Evolutionary conservation across 2,888 invertebrate genomes (phyloP), one percentile per base, ranked within the genome.

Genomic region (Loripinus fragilis): DNA sequence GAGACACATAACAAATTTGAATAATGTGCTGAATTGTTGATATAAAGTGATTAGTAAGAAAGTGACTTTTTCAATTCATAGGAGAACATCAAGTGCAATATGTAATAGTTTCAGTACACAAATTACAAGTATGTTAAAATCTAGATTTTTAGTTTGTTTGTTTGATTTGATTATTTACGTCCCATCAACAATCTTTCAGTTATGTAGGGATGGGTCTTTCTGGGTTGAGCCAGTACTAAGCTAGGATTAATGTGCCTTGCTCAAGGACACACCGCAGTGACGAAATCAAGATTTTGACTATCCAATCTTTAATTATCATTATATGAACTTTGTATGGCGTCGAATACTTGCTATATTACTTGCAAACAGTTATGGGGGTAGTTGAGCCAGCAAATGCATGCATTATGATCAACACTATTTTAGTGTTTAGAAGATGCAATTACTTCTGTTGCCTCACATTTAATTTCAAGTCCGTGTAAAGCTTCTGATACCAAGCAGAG

Each of bases 21-120:
- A n/a, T n/a, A n/a, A n/a, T n/a, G n/a, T n/a, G n/a, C n/a, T n/a
- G n/a, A n/a, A n/a, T n/a, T n/a, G n/a, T n/a, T 1, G 25, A 52
- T 23, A 23, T 52, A 52, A 25, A 25, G 23, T 8, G 25, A 52
- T 25, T 23, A 25, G 15, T 5, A 52, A 25, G 52, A 25, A 52
- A 52, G 23, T 52, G 2, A 25, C n/a, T n/a, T 23, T 52, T 52
- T 52, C 23, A 25, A 52, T 52, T 25, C 52, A 52, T 52, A 23
- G 23, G 25, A 52, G 52, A 52, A 25, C 52, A 52, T 25, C 52
- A 52, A 52, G 52, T 25, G 48, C n/a, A 33, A 70, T 65, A 10
- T 20, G 48, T 48, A 48, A 20, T 48, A 48, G 48, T 48, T 20
- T 20, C n/a, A 48, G n/a, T 48, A 48, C 48, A 15, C 48, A 48